Evolutionary conservation across 2,113 vertebrate species (phyloP).

Genomic region (Gambusia holbrooki): DNA sequence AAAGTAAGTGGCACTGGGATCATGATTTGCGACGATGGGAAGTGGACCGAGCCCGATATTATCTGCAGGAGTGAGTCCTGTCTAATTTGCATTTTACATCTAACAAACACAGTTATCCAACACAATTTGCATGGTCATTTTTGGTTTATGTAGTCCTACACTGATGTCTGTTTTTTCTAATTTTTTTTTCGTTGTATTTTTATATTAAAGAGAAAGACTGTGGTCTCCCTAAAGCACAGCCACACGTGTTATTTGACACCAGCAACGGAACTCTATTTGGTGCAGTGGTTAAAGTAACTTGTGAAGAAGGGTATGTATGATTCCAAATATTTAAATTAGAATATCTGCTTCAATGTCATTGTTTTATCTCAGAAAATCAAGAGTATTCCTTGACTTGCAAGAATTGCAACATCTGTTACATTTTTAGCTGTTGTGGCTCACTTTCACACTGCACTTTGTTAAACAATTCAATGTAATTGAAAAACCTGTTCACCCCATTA

Average conservation of each 20-base stretch:
- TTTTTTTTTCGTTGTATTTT: neutral
- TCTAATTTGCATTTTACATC: neutral
- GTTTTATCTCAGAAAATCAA: neutral
- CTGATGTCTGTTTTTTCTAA: neutral
- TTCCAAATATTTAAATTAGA: neutral
- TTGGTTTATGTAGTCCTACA: neutral
- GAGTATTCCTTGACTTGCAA: neutral
- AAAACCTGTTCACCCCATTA: too few species aligned
- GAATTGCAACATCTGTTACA: too few species aligned
- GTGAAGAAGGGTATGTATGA: conserved; percentile 73
- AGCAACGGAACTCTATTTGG: conserved; percentile 54
- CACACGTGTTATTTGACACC: conserved; percentile 33
- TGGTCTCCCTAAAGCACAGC: neutral
- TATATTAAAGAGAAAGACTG: conserved; percentile 70
- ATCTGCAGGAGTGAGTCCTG: conserved; percentile 65
- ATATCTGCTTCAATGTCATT: neutral
- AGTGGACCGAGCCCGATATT: conserved; percentile 59
- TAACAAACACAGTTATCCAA: neutral
- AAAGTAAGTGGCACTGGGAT: conserved; percentile 20
- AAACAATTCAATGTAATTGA: neutral
- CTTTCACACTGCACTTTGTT: too few species aligned
- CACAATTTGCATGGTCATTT: neutral
- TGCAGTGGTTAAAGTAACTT: neutral
- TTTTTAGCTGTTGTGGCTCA: too few species aligned
- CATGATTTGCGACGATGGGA: conserved; percentile 20